Percentiles rank a stretch among this genome's conserved stretches.
phyloP scores from a whole-genome alignment of 2,888 invertebrate species.

The Rhimphoctona megacephalus region DNA sequence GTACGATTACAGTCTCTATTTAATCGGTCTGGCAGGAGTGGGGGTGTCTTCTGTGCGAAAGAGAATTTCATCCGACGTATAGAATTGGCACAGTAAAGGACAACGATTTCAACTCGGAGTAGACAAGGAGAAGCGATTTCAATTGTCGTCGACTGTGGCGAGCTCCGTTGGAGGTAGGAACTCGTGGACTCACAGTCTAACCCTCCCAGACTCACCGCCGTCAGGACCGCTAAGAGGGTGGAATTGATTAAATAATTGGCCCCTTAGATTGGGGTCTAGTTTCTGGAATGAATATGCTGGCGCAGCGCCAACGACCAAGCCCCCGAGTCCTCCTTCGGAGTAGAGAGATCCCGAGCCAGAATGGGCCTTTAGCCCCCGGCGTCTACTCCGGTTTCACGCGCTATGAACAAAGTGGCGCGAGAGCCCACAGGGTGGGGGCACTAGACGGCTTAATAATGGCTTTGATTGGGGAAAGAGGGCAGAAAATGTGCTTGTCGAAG shows the following conservation, averaged over 20 bases:
- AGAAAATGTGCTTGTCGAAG: constrained; percentile 77
- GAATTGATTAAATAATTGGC: constrained; percentile 85
- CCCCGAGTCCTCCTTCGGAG: constrained; percentile 50
- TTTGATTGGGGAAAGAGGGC: constrained; percentile 78
- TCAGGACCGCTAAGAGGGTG: constrained; percentile 82
- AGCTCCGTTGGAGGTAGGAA: constrained; percentile 42
- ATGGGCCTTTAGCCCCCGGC: constrained; percentile 63
- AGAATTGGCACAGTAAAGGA: constrained; percentile 69
- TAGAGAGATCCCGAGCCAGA: constrained; percentile 51
- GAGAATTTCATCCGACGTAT: constrained; percentile 68
- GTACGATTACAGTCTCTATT: constrained; percentile 66
- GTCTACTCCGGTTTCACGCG: constrained; percentile 68
- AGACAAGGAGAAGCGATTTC: constrained; percentile 78
- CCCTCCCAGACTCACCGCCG: constrained; percentile 62
- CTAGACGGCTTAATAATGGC: constrained; percentile 82
- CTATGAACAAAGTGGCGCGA: constrained; percentile 76
- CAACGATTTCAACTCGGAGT: constrained; percentile 70
- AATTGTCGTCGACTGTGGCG: constrained; percentile 80
- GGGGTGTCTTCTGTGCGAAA: constrained; percentile 54
- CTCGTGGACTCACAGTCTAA: constrained; percentile 29
- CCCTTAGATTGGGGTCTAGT: constrained; percentile 84
- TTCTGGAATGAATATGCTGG: constrained; percentile 84
- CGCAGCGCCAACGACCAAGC: constrained; percentile 76
- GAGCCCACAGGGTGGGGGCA: constrained; percentile 71
- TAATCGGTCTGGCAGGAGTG: constrained; percentile 60